Base-by-base conservation (phyloP, 2,797 vertebrate species). In the Parotocinclus haroldoi region DNA sequence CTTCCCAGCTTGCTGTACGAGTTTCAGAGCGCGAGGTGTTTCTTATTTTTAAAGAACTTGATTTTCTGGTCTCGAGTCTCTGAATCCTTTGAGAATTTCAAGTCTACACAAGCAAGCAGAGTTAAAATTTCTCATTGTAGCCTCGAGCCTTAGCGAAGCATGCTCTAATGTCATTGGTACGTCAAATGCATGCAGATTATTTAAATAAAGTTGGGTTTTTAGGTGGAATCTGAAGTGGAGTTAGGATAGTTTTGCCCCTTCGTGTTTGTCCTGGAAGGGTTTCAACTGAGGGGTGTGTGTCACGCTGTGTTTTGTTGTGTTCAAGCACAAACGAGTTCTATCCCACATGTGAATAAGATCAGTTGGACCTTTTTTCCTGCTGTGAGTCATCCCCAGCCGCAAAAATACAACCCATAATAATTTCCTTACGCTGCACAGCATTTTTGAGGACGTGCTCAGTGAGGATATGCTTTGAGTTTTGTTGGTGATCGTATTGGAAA, bases 401-500 rank as follows among this genome's bases (percentile, higher is more conserved):
- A 61, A 48, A 48, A 42, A 37, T 48, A 37, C 63, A 42, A 40
- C 45, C 52, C 58, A 62, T 19, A 18, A 19, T 27, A 14, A 27
- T 39, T 40, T 56, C 36, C 4, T 3, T 12, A 8, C 49, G 54
- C 65, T 36, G 51, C 51, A 7, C 37, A 13, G 57, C 27, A 9
- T 67, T 58, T 58, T 56, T 59, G 45, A 14, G 16, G 27, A 52
- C 17, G 16, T 55, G 18, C 37, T 38, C 63, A 18, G 51, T 10
- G 14, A 44, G 65, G 66, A 40, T 51, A 58, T 49, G 62, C 46
- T 60, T 69, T 58, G 38, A 14, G 14, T 53, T 68, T 42, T 71
- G 45, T 46, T 66, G 55, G 48, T 60, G 6, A 17, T 67, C 63
- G 58, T 48, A 79, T 77, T 76, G 46, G 57, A 70, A 70, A 36